Conservation (phyloP, 2,888 invertebrate genomes). For the Cepaea hortensis region DNA sequence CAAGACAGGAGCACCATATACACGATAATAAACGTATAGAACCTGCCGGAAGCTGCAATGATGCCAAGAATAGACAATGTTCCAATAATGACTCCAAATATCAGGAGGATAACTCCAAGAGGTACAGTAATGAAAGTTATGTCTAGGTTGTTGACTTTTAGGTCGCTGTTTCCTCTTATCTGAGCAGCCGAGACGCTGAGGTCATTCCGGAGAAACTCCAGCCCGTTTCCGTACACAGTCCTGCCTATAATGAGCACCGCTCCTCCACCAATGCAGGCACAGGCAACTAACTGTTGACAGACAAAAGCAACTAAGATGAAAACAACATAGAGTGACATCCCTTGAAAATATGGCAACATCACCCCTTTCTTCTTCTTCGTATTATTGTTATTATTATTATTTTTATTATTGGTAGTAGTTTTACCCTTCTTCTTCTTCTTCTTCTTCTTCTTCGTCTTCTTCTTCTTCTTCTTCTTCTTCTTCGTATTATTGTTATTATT, state of each 20-base stretch:
- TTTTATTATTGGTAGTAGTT: too few species aligned
- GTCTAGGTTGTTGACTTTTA: constrained; percentile 24
- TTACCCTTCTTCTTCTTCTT: too few species aligned
- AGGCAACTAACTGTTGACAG: constrained; percentile 11
- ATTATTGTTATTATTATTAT: too few species aligned
- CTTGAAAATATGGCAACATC: too few species aligned
- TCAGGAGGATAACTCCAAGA: constrained; percentile 4
- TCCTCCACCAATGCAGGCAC: constrained; percentile 21
- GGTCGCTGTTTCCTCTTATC: neutral
- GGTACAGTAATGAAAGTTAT: constrained; percentile 24
- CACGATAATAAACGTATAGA: constrained; percentile 32
- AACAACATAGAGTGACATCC: too few species aligned
- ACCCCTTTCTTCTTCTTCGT: too few species aligned
- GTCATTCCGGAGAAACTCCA: constrained; percentile 16
- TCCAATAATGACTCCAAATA: constrained; percentile 3
- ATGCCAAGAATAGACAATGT: constrained; percentile 5
- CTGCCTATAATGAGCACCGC: constrained; percentile 23
- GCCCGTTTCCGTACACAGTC: neutral
- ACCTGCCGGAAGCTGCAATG: constrained; percentile 8
- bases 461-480: too few species aligned
- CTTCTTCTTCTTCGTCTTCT: too few species aligned
- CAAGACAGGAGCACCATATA: neutral
- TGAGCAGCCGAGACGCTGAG: neutral
- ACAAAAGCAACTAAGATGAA: too few species aligned
- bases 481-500: too few species aligned